Evolutionary conservation across 1,140 invertebrate species (phyloP), one percentile per base, ranked within the genome.

Genomic region (Megalopta genalis): DNA sequence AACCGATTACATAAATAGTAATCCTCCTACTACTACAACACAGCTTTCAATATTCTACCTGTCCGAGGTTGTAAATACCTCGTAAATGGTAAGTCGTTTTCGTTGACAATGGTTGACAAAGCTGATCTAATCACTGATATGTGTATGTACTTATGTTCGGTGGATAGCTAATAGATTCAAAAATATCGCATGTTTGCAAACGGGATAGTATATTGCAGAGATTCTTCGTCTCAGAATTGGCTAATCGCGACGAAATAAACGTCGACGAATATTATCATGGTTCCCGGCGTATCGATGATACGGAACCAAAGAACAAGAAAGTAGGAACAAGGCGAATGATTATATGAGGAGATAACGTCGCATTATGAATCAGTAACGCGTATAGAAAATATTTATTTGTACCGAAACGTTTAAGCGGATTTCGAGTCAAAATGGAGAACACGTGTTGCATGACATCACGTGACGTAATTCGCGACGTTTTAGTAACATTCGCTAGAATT

Each of bases 381-480:
- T n/a, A 65, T 72, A 23, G 8, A 27, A 37, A 54, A 32, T 54
- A 42, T 39, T 54, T 46, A 54, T 78, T 64, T 37, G 12, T 57
- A 64, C 3, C 6, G 52, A 62, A 77, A 64, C 46, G 46, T 71
- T 79, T n/a, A 60, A 69, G 37, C 21, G 42, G 9, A 66, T 81
- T 75, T 68, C 59, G 37, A 78, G 72, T 86, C 59, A 79, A 87
- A 87, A 84, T 62, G 72, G 75, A 85, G 83, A 77, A 85, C 84
- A 88, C 87, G 87, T 88, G 87, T 88, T 83, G 64, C 69, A 46
- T 88, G 87, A 88, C 80, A 78, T 87, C 84, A 86, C 65, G 60
- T 84, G 83, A 88, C 82, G 83, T 84, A 76, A 81, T 60, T 66
- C 42, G 75, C 52, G 85, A 86, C 88, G 89, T 89, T 87, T 54